A percentile compares a stretch with the other conserved stretches of the same genome.
These are phyloP conservation scores for Amia ocellicauda DNA, from an alignment of 2,113 vertebrate species.

Conservation along the genomic window DNA sequence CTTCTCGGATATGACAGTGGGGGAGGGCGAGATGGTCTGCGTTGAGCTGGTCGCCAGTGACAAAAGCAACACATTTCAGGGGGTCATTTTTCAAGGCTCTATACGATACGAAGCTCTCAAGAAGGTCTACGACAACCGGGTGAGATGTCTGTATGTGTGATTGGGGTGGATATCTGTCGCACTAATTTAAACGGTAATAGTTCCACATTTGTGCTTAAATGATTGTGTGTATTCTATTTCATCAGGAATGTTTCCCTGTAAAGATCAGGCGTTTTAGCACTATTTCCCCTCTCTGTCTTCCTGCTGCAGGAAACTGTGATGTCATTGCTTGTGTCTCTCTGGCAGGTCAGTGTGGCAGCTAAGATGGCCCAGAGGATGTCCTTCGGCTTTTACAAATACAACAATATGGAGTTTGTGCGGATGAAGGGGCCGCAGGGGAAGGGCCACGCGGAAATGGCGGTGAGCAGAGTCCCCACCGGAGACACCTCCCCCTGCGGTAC, in stretches of 20 bases:
- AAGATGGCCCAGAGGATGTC: constrained; percentile 98
- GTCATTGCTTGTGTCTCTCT: background rate
- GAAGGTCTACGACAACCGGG: constrained; percentile 98
- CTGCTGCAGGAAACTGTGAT: background rate
- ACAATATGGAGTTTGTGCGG: constrained; percentile 97
- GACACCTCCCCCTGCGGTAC: constrained; percentile 91
- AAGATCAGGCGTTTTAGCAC: background rate
- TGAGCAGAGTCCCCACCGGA: constrained; percentile 88
- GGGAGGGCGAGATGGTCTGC: constrained; percentile 97
- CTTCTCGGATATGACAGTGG: constrained; percentile 95
- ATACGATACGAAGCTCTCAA: constrained; percentile 97
- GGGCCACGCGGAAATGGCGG: constrained; percentile 96
- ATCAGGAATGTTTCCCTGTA: background rate
- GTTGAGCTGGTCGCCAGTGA: constrained; percentile 97
- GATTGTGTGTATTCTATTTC: background rate
- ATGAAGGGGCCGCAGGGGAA: constrained; percentile 99
- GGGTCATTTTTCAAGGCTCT: constrained; percentile 97
- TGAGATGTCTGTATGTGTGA: constrained; percentile 57
- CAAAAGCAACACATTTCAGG: constrained; percentile 92
- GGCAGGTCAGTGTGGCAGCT: constrained; percentile 94
- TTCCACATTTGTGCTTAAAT: background rate
- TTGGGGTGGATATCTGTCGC: too few species aligned
- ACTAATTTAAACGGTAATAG: too few species aligned
- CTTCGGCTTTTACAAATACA: constrained; percentile 97
- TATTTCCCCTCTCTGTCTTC: background rate